Evolutionary conservation across 1,140 invertebrate species (phyloP), one percentile per base, ranked within the genome.

Genomic region (Drosophila willistoni): DNA sequence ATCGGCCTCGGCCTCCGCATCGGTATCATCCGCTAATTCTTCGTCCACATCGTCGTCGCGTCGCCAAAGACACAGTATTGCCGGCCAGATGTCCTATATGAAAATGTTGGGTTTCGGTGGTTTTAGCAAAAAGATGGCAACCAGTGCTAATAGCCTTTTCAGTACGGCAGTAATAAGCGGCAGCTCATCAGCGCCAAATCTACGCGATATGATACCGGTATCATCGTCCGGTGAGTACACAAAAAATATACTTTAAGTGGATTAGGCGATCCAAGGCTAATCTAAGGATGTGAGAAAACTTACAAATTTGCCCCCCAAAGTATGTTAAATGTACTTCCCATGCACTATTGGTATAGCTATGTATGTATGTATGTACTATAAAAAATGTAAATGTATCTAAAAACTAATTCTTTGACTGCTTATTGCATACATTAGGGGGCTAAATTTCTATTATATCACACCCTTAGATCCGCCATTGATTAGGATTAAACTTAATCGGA

Each of bases 131-230:
- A 96, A 96, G 93, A 93, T 95, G 84, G 93, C 94, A 55, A 95
- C 94, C 63, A 96, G 96, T 65, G 94, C 96, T 6, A 96, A 95
- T 90, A 96, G 96, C 78, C 94, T 98, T 64, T 98, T 98, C 94
- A 97, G 96, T 90, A 98, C 97, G 34, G 97, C 97, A 36, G 97
- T 98, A 79, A 98, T 98, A 91, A 97, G 96, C 86, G 97, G 97
- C 34, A 97, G 97, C 72, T 97, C 96, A 63, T 97, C 96, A 76
- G 97, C 97, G 34, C 97, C 97, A 34, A 97, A 98, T 92, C 94
- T 98, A 39, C 95, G 97, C 79, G 96, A 97, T 91, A 96, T 97
- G 94, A 95, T 97, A 76, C 95, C 96, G 12, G 94, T 95, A 3
- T 94, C 95, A 66, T 94, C 94, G 59, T 95, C 96, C 86, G 95